Conservation (phyloP, 2,888 invertebrate genomes). For the Steinernema carpocapsae region DNA sequence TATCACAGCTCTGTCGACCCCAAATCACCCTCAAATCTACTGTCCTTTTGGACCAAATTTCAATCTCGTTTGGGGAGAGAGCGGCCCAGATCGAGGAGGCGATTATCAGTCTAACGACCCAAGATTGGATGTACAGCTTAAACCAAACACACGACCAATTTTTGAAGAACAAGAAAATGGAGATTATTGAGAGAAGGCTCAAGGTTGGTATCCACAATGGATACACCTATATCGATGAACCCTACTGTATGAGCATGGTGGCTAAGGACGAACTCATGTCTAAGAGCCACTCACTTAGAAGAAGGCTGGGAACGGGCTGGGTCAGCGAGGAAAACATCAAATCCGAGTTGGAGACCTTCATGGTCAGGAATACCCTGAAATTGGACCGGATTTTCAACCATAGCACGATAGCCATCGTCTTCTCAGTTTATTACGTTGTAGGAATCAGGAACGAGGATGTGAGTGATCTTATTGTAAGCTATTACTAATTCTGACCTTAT, state of each 20-base stretch:
- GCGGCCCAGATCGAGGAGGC: slow-evolving; percentile 47
- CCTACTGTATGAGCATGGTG: slow-evolving; percentile 70
- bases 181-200: slow-evolving; percentile 54
- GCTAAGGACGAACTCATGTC: slow-evolving; percentile 43
- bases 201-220: slow-evolving; percentile 72
- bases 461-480: not conserved
- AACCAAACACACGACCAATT: slow-evolving; percentile 40
- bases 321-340: slow-evolving; percentile 36
- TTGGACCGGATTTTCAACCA: slow-evolving; percentile 47
- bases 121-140: slow-evolving; percentile 41
- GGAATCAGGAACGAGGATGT: slow-evolving; percentile 40
- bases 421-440: slow-evolving; percentile 61
- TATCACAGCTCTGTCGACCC: slow-evolving; percentile 37
- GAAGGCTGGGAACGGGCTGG: slow-evolving; percentile 32
- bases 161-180: slow-evolving; percentile 34
- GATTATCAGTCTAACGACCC: slow-evolving; percentile 50
- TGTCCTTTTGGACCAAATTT: slow-evolving; percentile 52
- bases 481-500: slow-evolving; percentile 17
- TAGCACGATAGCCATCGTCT: slow-evolving; percentile 57
- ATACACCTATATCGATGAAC: slow-evolving; percentile 71
- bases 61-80: slow-evolving; percentile 48
- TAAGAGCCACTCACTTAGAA: slow-evolving; percentile 42
- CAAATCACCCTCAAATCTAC: slow-evolving; percentile 36
- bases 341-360: slow-evolving; percentile 41
- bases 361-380: slow-evolving; percentile 43